Conservation (phyloP, 1,140 invertebrate genomes). For the Leucophenga varia region DNA sequence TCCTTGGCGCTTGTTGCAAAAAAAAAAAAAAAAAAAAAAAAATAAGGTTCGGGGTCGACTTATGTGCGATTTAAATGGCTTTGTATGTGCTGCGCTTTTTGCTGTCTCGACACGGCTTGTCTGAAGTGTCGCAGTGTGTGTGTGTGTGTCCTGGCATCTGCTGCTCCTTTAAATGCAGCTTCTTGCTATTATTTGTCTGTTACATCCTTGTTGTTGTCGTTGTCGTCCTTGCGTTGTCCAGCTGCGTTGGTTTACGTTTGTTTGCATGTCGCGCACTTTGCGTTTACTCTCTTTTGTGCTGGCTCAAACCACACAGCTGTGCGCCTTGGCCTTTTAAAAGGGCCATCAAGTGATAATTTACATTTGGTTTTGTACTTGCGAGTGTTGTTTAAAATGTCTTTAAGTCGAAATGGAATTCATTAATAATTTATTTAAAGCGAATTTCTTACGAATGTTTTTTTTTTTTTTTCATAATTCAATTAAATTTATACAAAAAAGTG, state of each 20-base stretch:
- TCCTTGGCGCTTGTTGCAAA: no score
- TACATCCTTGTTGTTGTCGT: background rate
- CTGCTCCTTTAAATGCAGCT: background rate
- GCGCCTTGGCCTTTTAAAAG: conserved; percentile 29
- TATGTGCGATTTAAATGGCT: no score
- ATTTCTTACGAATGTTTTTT: no score
- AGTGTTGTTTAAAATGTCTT: no score
- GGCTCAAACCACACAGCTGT: background rate
- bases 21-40: no score
- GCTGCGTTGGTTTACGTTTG: conserved; percentile 40
- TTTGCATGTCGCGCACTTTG: no score
- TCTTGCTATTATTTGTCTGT: conserved; percentile 1
- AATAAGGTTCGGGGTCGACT: no score
- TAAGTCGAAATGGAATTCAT: no score
- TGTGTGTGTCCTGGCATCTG: conserved; percentile 14
- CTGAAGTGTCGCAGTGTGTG: conserved; percentile 2
- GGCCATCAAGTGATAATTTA: conserved; percentile 32
- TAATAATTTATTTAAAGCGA: no score
- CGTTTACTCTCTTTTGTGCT: conserved; percentile 36
- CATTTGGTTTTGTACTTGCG: conserved; percentile 28
- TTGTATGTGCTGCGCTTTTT: conserved; percentile 1
- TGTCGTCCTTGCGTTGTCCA: conserved; percentile 18
- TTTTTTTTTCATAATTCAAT: no score
- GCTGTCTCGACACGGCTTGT: background rate
- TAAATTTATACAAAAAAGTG: no score